Evolutionary conservation across 1,140 invertebrate species (phyloP), one percentile per base, ranked within the genome.

Genomic region (Dendrolimus kikuchii): DNA sequence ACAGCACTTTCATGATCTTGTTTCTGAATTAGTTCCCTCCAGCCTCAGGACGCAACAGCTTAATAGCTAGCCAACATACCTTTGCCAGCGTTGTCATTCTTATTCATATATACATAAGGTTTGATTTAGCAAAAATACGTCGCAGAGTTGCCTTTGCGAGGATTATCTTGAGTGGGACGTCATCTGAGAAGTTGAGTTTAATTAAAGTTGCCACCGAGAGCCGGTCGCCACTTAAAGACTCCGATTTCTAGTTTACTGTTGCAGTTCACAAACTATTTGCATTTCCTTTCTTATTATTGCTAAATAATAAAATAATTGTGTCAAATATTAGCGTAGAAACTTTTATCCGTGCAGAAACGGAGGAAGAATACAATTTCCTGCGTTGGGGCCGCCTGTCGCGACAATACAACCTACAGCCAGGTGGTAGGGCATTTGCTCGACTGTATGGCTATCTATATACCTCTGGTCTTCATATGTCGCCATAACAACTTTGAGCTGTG

Each of bases 141-240:
- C 40, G 55, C 23, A 40, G 46, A 45, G 42, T 46, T 55, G 46
- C 53, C 55, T 46, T 65, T 63, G 55, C 46, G 42, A 51, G 60
- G 66, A 69, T 74, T 74, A 77, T 77, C 74, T 74, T 58, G 64
- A 70, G 64, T 62, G 60, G 68, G 71, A 69, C 69, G 71, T 77
- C 77, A 80, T 76, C 73, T 71, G 64, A 66, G 65, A 77, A 79
- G 72, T 79, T 80, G 65, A 69, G 71, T 76, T 77, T 80, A 80
- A 80, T 80, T 80, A 77, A 77, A 77, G 73, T 80, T 76, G 66
- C 60, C 62, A 67, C 62, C 63, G 58, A 65, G 55, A 65, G 65
- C 52, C 61, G 60, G 59, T 59, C 65, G 59, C 51, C 62, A 54
- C 65, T 72, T 71, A 68, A 69, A 74, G 70, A 59, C 68, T 60